Evolutionary conservation across 2,113 vertebrate genomes (phyloP), one percentile per base, ranked within the genome.

Genomic region (Tetrax tetrax): DNA sequence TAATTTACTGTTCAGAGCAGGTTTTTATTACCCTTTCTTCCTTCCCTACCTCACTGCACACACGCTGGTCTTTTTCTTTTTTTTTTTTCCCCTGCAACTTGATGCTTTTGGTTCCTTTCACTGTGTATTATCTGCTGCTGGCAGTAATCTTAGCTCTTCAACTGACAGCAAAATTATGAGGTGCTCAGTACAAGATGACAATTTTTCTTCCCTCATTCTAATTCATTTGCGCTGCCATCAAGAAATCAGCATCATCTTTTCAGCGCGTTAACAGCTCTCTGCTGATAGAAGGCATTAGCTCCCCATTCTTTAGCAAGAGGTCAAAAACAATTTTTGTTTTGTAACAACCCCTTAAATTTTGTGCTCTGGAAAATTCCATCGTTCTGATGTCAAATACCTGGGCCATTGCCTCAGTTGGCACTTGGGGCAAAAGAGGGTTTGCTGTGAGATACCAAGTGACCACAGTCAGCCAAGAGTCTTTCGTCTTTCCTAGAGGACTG

Each of bases 161-260:
- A 64, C 61, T 97, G 96, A 97, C 96, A 95, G 96, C 87, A 97
- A 98, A 97, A 98, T 98, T 96, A 95, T 69, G 80, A 96, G 89
- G 89, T 95, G 65, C 79, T 97, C 91, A 86, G 65, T 71, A 83
- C 51, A 75, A 87, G 80, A 92, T 75, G 97, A 96, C 95, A 97
- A 76, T 96, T 96, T 90, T 75, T 56, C 76, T 96, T 95, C 70
- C 82, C 85, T 96, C 83, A 83, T 93, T 95, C 84, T 90, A 93
- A 93, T 93, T 96, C 68, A 78, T 97, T 97, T 66, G 87, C 28
- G 20, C 88, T 2, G 1, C 89, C 90, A 65, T 97, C 93, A 95
- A 95, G 88, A 56, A 96, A 94, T 70, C 89, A 71, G 76, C 60
- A 0, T 93, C 80, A 83, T 87, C 80, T 94, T 97, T 97, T 93